Percentiles rank a stretch among this genome's conserved stretches.
Conservation (phyloP, 2,797 vertebrate genomes). For the Sebastes variabilis region DNA sequence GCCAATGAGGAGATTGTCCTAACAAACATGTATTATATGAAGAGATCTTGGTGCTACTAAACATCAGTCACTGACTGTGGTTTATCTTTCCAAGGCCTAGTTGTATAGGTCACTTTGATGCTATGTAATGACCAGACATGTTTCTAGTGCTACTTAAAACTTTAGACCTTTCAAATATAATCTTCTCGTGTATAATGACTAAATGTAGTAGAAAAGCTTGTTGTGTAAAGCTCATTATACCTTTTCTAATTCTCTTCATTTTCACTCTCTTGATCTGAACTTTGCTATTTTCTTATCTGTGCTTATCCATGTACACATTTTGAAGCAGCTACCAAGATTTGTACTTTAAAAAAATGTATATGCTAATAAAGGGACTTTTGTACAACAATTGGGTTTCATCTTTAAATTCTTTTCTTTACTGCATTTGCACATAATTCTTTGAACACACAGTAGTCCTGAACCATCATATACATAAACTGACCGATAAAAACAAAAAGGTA, state of each 20-base stretch:
- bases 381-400: constrained; percentile 36
- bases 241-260: constrained; percentile 49
- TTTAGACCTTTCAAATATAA: constrained; percentile 16
- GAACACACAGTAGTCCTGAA: constrained; percentile 7
- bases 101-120: constrained; percentile 78
- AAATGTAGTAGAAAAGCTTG: not conserved
- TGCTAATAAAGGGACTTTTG: constrained; percentile 78
- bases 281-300: constrained; percentile 53
- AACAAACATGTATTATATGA: not conserved
- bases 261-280: constrained; percentile 23
- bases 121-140: constrained; percentile 14
- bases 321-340: constrained; percentile 61
- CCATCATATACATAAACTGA: constrained; percentile 32
- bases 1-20: constrained; percentile 11
- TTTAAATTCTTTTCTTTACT: constrained; percentile 55
- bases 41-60: constrained; percentile 41
- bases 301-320: constrained; percentile 35
- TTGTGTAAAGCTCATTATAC: constrained; percentile 5
- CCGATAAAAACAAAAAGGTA: constrained; percentile 17
- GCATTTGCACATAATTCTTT: constrained; percentile 58
- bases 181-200: constrained; percentile 1
- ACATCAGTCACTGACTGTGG: constrained; percentile 43
- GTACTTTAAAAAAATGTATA: constrained; percentile 56
- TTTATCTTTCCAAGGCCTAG: constrained; percentile 69
- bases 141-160: constrained; percentile 51